phyloP scores from a whole-genome alignment of 2,113 vertebrate genomes.

The Strix aluco region DNA sequence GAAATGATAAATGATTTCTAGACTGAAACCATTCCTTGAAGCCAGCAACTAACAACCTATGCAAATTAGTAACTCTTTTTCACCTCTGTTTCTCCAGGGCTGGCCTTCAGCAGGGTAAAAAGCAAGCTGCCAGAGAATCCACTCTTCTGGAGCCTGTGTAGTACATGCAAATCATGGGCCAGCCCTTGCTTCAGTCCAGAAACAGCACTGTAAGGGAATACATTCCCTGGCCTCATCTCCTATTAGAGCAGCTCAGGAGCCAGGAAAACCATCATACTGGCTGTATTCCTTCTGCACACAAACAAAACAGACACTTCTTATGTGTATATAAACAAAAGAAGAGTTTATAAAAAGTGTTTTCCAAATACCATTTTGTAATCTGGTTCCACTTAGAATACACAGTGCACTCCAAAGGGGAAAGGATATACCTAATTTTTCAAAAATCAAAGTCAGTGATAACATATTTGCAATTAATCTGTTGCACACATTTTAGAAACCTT shows the following conservation, averaged over 20 bases:
- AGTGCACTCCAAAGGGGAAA: background rate
- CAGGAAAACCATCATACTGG: background rate
- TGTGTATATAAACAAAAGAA: background rate
- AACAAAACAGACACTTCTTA: background rate
- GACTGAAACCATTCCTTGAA: background rate
- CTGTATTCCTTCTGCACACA: background rate
- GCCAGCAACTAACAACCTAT: background rate
- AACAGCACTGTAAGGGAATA: background rate
- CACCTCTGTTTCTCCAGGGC: background rate
- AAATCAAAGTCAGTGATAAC: background rate
- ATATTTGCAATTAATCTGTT: background rate
- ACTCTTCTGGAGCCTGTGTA: background rate
- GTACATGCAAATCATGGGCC: background rate
- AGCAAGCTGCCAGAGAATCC: background rate
- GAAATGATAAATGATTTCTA: background rate
- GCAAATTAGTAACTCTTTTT: background rate
- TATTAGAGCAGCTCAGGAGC: background rate
- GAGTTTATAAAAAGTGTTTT: background rate
- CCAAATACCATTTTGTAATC: background rate
- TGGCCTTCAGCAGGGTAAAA: background rate
- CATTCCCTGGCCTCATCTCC: background rate
- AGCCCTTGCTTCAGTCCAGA: background rate
- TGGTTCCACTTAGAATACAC: background rate
- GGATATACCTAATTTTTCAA: background rate
- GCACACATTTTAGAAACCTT: background rate